Evolutionary conservation across 2,113 vertebrate genomes (phyloP), one percentile per base, ranked within the genome.

Genomic region (Phyllopteryx taeniolatus): DNA sequence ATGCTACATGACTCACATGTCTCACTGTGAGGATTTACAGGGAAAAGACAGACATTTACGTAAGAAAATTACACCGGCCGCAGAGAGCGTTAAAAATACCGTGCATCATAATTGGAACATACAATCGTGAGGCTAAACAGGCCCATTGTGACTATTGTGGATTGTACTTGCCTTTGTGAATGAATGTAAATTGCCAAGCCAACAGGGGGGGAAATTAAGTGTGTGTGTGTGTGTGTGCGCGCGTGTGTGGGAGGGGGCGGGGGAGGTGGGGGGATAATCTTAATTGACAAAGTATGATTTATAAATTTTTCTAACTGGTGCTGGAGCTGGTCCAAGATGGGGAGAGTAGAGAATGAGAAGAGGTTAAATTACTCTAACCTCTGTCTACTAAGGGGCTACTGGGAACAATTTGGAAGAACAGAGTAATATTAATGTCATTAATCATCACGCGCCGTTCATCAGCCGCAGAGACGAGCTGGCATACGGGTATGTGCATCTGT

Each of bases 211-310:
- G 20, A 11, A 33, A 22, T 10, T 44, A 27, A 27, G 27, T 27
- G 27, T 27, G 27, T 27, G 27, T 27, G 27, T 27, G 27, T 27
- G 27, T 27, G 27, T 27, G 27, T 27, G n/a, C 47, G 47, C 1
- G 19, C 6, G 27, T 27, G 27, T 27, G 27, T 27, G 27, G 27
- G 27, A 11, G 22, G 56, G 56, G 27, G 4, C 1, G n/a, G 20
- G 20, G 20, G 9, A 56, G 20, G 35, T 39, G 22, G 12, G 56
- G 53, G 20, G 53, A 2, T n/a, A 19, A 78, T 74, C 60, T 83
- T 67, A 75, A 78, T 88, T 79, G 82, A 88, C 86, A 89, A 88
- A 89, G 75, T 87, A 81, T 92, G 92, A 92, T 93, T 91, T 88
- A 91, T 92, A 86, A 78, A 75, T 74, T 73, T 89, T 79, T 80